Conservation (phyloP, 2,888 invertebrate genomes). For the Phyllotreta striolata region DNA sequence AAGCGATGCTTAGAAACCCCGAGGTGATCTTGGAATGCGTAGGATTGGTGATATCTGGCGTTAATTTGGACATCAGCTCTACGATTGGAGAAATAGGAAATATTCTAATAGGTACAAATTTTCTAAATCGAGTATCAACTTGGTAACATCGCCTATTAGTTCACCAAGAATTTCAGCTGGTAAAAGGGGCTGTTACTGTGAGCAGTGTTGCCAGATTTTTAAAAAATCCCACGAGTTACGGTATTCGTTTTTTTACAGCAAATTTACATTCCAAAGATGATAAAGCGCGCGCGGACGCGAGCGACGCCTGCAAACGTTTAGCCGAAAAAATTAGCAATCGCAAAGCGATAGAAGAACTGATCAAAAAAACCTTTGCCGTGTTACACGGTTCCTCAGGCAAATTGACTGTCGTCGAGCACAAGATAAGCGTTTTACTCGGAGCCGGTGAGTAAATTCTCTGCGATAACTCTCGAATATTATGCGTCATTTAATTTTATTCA, state of each 20-base stretch:
- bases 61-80: constrained; percentile 79
- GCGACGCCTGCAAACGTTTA: constrained; percentile 74
- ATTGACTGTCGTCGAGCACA: constrained; percentile 86
- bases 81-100: constrained; percentile 82
- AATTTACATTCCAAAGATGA: constrained; percentile 89
- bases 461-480: background rate
- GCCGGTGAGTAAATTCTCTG: constrained; percentile 62
- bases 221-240: constrained; percentile 20
- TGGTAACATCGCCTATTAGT: too few species aligned
- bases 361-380: constrained; percentile 78
- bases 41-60: constrained; percentile 74
- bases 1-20: constrained; percentile 91
- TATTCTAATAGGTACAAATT: constrained; percentile 72
- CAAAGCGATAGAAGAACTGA: constrained; percentile 71
- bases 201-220: too few species aligned
- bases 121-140: constrained; percentile 6
- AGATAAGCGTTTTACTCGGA: constrained; percentile 87
- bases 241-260: constrained; percentile 61
- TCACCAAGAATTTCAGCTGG: too few species aligned
- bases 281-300: constrained; percentile 75
- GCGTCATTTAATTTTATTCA: constrained; percentile 56
- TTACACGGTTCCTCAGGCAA: constrained; percentile 92
- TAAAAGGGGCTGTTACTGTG: too few species aligned
- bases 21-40: constrained; percentile 88
- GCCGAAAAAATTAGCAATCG: constrained; percentile 75